Percentiles rank a stretch among this genome's conserved stretches.
phyloP scores from a whole-genome alignment of 2,797 vertebrate species.

The Macroramphosus scolopax region DNA sequence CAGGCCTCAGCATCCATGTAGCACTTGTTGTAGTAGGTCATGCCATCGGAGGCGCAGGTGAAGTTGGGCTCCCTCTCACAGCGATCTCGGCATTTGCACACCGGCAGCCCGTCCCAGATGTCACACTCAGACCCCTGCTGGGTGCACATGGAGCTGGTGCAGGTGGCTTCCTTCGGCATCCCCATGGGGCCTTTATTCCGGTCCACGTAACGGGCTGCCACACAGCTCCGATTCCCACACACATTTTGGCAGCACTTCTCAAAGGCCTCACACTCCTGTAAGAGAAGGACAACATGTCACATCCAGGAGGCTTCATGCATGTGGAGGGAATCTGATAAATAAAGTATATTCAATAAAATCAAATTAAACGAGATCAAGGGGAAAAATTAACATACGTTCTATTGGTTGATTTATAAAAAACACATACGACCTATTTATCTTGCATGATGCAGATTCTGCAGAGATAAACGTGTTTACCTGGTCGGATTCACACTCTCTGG shows the following conservation, averaged over 20 bases:
- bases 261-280: constrained; percentile 94
- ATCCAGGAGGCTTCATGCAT: too few species aligned
- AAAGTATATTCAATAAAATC: too few species aligned
- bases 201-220: constrained; percentile 90
- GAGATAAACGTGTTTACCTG: constrained; percentile 75
- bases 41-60: constrained; percentile 94
- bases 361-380: too few species aligned
- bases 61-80: constrained; percentile 96
- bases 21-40: constrained; percentile 98
- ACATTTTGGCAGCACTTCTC: constrained; percentile 98
- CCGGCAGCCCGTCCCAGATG: constrained; percentile 94
- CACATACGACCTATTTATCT: too few species aligned
- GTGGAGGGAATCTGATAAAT: too few species aligned
- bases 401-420: too few species aligned
- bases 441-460: background rate
- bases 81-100: constrained; percentile 94
- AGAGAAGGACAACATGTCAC: constrained; percentile 56
- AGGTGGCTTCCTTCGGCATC: constrained; percentile 89
- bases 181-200: constrained; percentile 87
- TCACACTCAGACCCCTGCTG: constrained; percentile 97
- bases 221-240: constrained; percentile 92
- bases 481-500: constrained; percentile 89
- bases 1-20: constrained; percentile 99
- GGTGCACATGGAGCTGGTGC: constrained; percentile 90
- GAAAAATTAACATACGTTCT: too few species aligned